Percentiles rank a stretch among this genome's conserved stretches.
phyloP scores from a whole-genome alignment of 2,797 vertebrate species.

The Sitta carolinensis region DNA sequence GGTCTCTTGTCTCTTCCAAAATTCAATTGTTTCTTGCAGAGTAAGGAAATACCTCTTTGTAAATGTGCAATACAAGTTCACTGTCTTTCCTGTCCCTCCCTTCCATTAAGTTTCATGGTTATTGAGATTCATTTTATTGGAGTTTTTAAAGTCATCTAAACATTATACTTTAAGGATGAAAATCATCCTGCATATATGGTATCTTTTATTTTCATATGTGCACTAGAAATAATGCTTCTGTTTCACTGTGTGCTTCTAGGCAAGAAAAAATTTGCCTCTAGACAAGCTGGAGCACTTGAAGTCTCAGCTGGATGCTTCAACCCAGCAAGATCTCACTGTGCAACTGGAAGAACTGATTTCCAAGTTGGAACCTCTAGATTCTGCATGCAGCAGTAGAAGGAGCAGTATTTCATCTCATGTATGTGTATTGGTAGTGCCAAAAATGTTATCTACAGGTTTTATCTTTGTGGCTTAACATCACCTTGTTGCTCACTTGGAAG shows the following conservation, averaged over 20 bases:
- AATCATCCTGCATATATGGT: neutral
- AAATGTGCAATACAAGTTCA: neutral
- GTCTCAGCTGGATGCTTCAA: constrained; percentile 83
- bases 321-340: constrained; percentile 78
- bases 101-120: neutral
- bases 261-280: constrained; percentile 87
- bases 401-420: constrained; percentile 98
- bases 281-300: constrained; percentile 92
- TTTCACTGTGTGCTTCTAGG: constrained; percentile 74
- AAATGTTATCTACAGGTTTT: neutral
- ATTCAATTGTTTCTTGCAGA: constrained; percentile 81
- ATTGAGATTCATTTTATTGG: neutral
- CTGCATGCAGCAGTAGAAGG: constrained; percentile 93
- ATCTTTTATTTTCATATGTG: neutral
- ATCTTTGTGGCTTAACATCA: neutral
- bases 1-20: constrained; percentile 91
- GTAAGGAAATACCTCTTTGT: constrained; percentile 72
- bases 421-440: constrained; percentile 36
- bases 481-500: accelerated
- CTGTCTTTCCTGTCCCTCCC: neutral
- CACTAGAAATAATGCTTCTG: neutral
- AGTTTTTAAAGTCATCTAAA: neutral
- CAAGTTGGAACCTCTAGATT: constrained; percentile 90
- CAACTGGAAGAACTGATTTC: constrained; percentile 89
- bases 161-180: neutral